Conservation (phyloP, 2,888 invertebrate genomes). For the Brassicogethes aeneus region DNA sequence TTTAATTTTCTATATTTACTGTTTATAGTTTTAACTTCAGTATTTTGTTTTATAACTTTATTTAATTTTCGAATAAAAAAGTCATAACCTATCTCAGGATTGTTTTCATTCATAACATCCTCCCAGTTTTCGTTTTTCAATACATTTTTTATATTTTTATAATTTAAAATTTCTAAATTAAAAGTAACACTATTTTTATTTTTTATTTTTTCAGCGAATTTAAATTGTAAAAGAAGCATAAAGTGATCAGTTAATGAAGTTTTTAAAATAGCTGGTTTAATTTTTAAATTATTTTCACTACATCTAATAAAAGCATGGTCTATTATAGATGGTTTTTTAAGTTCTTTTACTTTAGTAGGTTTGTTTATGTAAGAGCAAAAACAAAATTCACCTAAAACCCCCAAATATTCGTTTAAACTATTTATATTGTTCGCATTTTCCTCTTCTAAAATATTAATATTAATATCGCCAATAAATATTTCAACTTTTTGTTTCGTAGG, state of each 20-base stretch:
- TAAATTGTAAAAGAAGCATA: background rate
- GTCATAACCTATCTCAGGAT: conserved; percentile 4
- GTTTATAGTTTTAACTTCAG: conserved; percentile 2
- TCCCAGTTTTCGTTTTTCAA: background rate
- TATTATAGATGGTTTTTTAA: background rate
- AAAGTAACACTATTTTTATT: background rate
- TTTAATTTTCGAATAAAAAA: background rate
- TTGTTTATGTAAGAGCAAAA: conserved; percentile 4
- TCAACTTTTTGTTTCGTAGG: conserved; percentile 1
- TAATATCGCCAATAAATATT: conserved; percentile 2
- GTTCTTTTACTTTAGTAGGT: background rate
- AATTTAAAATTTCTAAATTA: background rate
- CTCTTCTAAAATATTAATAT: conserved; percentile 2
- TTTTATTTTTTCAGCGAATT: too few relatives aligned
- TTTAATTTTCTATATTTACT: conserved; percentile 4
- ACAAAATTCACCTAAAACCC: background rate
- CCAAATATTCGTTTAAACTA: background rate
- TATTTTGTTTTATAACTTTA: background rate
- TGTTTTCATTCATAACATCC: background rate
- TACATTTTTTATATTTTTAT: background rate
- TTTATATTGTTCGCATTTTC: background rate
- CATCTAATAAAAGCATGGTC: conserved; percentile 2
- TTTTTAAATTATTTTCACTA: background rate
- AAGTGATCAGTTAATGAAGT: background rate
- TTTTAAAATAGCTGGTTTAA: background rate